phyloP scores from a whole-genome alignment of 1,140 invertebrate species.

The Sweltsa coloradensis region DNA sequence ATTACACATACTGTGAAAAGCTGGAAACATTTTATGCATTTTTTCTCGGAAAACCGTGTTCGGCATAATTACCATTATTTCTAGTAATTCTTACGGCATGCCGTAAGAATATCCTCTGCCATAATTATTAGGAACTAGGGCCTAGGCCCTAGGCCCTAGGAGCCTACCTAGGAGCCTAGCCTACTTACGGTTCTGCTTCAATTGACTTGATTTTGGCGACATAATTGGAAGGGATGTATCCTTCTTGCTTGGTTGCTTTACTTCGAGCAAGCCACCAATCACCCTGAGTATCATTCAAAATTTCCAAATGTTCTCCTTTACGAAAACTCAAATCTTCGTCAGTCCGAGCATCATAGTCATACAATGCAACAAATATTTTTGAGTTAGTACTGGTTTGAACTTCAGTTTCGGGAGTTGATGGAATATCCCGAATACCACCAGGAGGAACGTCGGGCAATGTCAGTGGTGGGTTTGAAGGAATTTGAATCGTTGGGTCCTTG shows the following conservation, averaged over 20 bases:
- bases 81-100: too few species aligned
- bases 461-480: constrained; percentile 3
- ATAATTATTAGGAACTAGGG: too few species aligned
- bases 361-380: constrained; percentile 92
- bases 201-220: constrained; percentile 98
- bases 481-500: background rate
- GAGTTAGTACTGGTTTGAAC: constrained; percentile 41
- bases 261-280: constrained; percentile 99
- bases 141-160: too few species aligned
- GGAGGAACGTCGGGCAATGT: background rate
- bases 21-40: too few species aligned
- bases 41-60: too few species aligned
- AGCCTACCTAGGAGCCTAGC: too few species aligned
- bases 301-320: constrained; percentile 96
- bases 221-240: constrained; percentile 99
- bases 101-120: too few species aligned
- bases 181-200: constrained; percentile 96
- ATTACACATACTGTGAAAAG: too few species aligned
- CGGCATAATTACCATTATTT: too few species aligned
- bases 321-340: constrained; percentile 97
- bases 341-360: constrained; percentile 97
- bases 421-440: constrained; percentile 34
- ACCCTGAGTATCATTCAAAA: constrained; percentile 94
- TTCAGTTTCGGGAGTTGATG: constrained; percentile 45
- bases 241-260: constrained; percentile 87